Percentiles rank a stretch among this genome's conserved stretches.
phyloP scores from a whole-genome alignment of 1,140 invertebrate species.

The Paramacrobiotus metropolitanus region DNA sequence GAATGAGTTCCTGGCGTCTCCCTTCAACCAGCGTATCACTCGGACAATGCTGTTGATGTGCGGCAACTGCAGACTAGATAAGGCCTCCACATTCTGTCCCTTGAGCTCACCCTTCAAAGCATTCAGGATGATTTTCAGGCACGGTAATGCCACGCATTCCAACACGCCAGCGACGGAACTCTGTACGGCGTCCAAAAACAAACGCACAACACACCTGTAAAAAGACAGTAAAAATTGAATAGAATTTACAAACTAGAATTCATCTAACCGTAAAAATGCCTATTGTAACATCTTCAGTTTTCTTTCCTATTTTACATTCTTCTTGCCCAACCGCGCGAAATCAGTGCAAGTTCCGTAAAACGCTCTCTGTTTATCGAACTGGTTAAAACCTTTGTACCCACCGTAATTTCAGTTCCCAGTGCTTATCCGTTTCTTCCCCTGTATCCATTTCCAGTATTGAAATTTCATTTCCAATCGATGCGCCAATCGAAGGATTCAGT shows the following conservation, averaged over 20 bases:
- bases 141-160: slow-evolving; percentile 51
- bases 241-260: too few species aligned
- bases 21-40: not conserved
- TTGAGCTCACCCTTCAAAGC: not conserved
- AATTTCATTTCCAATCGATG: slow-evolving; percentile 61
- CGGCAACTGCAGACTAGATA: not conserved
- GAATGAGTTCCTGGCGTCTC: not conserved
- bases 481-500: slow-evolving; percentile 18
- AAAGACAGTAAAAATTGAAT: too few species aligned
- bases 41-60: not conserved
- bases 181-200: slow-evolving; percentile 51
- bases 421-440: not conserved
- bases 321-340: too few species aligned
- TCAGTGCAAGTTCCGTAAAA: too few species aligned
- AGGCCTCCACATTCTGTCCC: not conserved
- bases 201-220: slow-evolving; percentile 62
- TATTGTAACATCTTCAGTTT: too few species aligned
- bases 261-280: too few species aligned
- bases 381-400: too few species aligned
- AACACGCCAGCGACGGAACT: slow-evolving; percentile 44
- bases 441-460: slow-evolving; percentile 35
- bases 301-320: too few species aligned
- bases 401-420: not conserved
- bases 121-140: slow-evolving; percentile 42
- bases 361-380: too few species aligned